These are phyloP conservation scores for Gymnoscopelus microlampas DNA, from an alignment of 2,797 vertebrate genomes.

Conservation along the genomic window DNA sequence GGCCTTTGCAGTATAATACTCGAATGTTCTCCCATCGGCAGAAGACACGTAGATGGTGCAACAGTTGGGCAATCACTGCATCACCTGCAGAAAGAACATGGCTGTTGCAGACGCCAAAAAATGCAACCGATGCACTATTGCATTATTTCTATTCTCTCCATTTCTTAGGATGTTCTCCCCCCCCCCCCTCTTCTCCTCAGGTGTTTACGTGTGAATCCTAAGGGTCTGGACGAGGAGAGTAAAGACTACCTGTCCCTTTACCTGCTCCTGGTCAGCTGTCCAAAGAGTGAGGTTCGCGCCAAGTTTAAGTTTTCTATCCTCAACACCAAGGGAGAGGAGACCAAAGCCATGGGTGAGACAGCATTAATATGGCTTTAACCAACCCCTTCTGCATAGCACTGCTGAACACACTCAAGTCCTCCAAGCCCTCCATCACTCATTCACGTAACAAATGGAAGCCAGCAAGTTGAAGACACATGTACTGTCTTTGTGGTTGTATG, in stretches of 20 bases:
- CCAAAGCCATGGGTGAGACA: constrained; percentile 91
- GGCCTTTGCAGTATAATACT: not conserved
- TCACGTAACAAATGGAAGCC: constrained; percentile 5
- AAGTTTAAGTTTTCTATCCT: constrained; percentile 96
- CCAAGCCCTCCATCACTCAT: not conserved
- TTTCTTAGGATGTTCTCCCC: constrained; percentile 7
- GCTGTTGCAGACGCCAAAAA: not conserved
- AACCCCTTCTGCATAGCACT: too few relatives aligned
- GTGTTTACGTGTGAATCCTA: constrained; percentile 92
- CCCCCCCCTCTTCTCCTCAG: constrained; percentile 51
- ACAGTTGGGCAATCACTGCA: not conserved
- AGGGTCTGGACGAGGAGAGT: constrained; percentile 92
- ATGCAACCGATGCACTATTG: not conserved
- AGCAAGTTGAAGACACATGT: too few relatives aligned
- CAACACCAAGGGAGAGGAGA: constrained; percentile 92
- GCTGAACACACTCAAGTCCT: not conserved
- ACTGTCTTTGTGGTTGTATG: too few relatives aligned
- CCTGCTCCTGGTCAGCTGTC: constrained; percentile 91
- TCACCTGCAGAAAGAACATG: not conserved
- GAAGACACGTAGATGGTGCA: not conserved
- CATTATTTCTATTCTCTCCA: not conserved
- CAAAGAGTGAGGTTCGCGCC: constrained; percentile 91
- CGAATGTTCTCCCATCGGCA: too few relatives aligned
- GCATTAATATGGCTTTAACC: too few relatives aligned
- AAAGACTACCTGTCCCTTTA: constrained; percentile 94